These are phyloP conservation scores for Perithous albicinctus DNA, from an alignment of 2,888 invertebrate species.

Conservation along the genomic window DNA sequence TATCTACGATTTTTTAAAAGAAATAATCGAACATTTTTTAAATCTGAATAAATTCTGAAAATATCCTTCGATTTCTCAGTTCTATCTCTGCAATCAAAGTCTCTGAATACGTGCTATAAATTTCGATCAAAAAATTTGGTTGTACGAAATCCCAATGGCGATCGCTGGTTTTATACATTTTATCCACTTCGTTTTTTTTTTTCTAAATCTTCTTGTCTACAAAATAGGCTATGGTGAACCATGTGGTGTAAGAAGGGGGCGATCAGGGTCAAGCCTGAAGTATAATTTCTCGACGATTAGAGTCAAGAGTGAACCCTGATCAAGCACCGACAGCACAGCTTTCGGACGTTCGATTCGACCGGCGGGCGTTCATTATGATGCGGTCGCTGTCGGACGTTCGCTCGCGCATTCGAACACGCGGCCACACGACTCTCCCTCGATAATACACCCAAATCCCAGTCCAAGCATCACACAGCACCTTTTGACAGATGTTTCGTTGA, in stretches of 20 bases:
- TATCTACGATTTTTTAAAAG: no score
- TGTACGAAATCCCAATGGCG: background rate
- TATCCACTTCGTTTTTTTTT: constrained; percentile 21
- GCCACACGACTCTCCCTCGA: constrained; percentile 57
- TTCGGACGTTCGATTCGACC: constrained; percentile 60
- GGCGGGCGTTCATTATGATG: constrained; percentile 71
- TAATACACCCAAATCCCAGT: constrained; percentile 58
- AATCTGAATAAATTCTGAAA: no score
- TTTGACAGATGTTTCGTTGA: constrained; percentile 81
- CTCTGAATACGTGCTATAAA: background rate
- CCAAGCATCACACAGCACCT: constrained; percentile 68
- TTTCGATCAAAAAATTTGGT: background rate
- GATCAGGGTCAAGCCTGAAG: constrained; percentile 70
- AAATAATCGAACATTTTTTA: no score
- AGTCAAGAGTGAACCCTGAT: constrained; percentile 74
- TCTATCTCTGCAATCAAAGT: background rate
- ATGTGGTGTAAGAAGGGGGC: constrained; percentile 16
- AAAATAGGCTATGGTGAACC: constrained; percentile 14
- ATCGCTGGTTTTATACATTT: background rate
- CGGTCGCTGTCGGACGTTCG: constrained; percentile 37
- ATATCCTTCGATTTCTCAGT: background rate
- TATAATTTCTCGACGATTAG: constrained; percentile 82
- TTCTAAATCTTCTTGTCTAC: constrained; percentile 11
- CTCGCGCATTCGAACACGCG: background rate
- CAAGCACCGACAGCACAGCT: constrained; percentile 72